Conservation (phyloP, 2,113 vertebrate genomes). For the Sturnira hondurensis region DNA sequence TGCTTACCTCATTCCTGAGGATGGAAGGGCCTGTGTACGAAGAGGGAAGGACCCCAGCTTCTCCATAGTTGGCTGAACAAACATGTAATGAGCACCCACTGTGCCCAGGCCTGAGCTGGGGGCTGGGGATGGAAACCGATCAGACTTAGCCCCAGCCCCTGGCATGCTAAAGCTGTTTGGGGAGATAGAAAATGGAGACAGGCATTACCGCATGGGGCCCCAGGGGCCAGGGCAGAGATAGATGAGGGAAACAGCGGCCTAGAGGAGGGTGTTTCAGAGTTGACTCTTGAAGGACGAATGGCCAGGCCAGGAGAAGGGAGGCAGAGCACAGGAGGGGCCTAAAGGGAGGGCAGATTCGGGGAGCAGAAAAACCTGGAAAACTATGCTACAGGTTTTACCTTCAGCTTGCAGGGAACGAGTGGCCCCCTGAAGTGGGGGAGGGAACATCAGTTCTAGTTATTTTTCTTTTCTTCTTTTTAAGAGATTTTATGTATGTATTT, state of each 20-base stretch:
- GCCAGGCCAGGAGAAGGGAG: neutral
- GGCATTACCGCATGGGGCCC: rapidly evolving
- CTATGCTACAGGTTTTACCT: neutral
- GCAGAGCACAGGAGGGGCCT: neutral
- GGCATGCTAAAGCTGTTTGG: neutral
- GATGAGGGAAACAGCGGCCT: neutral
- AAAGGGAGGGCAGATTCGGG: neutral
- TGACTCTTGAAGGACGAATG: neutral
- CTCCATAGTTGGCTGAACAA: neutral
- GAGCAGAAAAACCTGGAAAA: neutral
- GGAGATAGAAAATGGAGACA: neutral
- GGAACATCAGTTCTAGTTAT: neutral
- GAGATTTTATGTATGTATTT: too few relatives aligned
- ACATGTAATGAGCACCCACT: neutral
- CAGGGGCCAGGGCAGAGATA: neutral
- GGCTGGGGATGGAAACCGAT: neutral
- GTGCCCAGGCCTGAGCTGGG: neutral
- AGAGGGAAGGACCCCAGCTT: neutral
- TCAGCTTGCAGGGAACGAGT: neutral
- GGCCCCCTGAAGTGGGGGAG: neutral
- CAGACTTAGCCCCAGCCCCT: neutral
- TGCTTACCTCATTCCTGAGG: neutral
- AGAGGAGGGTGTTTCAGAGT: neutral
- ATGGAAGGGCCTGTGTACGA: neutral
- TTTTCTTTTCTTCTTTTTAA: neutral